Conservation (phyloP, 1,140 invertebrate genomes). For the Macrosteles quadrilineatus region DNA sequence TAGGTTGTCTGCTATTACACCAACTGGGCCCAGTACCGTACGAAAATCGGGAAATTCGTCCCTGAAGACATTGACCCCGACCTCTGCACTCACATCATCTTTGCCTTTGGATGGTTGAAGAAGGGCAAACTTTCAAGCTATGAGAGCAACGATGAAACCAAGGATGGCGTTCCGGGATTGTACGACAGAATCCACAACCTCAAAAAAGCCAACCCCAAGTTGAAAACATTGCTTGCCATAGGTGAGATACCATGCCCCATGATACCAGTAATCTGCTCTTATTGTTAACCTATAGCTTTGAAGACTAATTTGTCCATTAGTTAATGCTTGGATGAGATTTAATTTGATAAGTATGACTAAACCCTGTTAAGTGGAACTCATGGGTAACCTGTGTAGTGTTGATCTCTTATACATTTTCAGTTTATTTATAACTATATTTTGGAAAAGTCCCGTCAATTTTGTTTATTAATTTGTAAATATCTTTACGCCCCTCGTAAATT, state of each 20-base stretch:
- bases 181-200: conserved; percentile 82
- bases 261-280: no score
- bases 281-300: no score
- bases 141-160: conserved; percentile 90
- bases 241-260: conserved; percentile 61
- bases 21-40: conserved; percentile 96
- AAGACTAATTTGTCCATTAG: no score
- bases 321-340: no score
- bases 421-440: no score
- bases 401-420: no score
- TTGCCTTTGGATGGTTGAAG: conserved; percentile 96
- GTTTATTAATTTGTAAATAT: no score
- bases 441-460: no score
- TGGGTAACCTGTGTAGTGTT: no score
- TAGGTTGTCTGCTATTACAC: conserved; percentile 94
- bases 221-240: conserved; percentile 87
- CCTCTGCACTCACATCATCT: conserved; percentile 94
- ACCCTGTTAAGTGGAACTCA: no score
- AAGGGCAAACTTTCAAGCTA: conserved; percentile 91
- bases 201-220: conserved; percentile 85
- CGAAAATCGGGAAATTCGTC: conserved; percentile 88
- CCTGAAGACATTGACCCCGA: conserved; percentile 95
- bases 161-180: conserved; percentile 85
- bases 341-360: no score
- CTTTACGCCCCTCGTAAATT: no score